Evolutionary conservation across 1,140 invertebrate genomes (phyloP).

Genomic region (Aricia agestis): DNA sequence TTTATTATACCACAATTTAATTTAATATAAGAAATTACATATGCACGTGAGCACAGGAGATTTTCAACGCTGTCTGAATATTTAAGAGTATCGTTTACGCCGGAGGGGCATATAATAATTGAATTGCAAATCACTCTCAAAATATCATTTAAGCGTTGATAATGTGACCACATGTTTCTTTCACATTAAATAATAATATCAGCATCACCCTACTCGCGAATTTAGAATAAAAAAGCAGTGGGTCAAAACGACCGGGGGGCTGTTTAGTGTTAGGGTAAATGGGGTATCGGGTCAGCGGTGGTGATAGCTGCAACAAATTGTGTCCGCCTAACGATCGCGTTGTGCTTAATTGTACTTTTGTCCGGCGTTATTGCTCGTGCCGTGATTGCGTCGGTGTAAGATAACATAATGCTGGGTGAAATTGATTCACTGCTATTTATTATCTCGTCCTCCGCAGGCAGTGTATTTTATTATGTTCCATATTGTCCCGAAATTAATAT

Average conservation of each 20-base stretch:
- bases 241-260: slow-evolving; percentile 33
- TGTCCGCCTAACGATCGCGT: slow-evolving; percentile 58
- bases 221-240: slow-evolving; percentile 29
- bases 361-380: slow-evolving; percentile 45
- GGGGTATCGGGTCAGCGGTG: slow-evolving; percentile 71
- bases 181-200: slow-evolving; percentile 65
- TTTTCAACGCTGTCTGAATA: slow-evolving; percentile 16
- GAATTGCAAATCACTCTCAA: slow-evolving; percentile 67
- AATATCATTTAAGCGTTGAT: slow-evolving; percentile 65
- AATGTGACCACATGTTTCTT: slow-evolving; percentile 68
- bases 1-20: background rate
- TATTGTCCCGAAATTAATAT: background rate
- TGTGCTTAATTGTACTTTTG: slow-evolving; percentile 74
- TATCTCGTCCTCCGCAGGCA: background rate
- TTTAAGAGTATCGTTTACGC: slow-evolving; percentile 25
- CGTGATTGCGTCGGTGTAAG: slow-evolving; percentile 45
- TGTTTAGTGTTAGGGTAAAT: slow-evolving; percentile 55
- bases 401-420: slow-evolving; percentile 43
- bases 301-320: slow-evolving; percentile 72
- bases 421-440: slow-evolving; percentile 41
- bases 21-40: slow-evolving; percentile 3
- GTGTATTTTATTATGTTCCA: slow-evolving; percentile 13
- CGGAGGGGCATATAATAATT: slow-evolving; percentile 38
- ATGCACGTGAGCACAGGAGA: slow-evolving; percentile 27
- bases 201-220: slow-evolving; percentile 22